Percentiles rank a stretch among this genome's conserved stretches.
These are phyloP conservation scores for Catalaphyllia jardinei DNA, from an alignment of 64 coral and sea anemone species.

Conservation along the genomic window DNA sequence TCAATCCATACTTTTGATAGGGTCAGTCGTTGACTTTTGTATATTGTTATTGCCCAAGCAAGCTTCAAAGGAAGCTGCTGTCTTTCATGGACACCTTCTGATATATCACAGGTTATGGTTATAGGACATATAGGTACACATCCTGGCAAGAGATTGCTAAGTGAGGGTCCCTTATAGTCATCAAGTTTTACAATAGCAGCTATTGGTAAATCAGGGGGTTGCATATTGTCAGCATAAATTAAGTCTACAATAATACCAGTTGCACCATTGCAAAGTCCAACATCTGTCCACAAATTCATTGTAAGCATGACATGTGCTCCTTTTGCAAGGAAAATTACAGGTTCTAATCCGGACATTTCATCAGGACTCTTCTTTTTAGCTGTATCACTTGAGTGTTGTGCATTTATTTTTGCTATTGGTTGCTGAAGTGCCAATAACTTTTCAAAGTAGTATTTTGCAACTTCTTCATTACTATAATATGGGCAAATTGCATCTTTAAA, in stretches of 20 bases:
- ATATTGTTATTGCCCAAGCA: too few species aligned
- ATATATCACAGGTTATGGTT: conserved; percentile 5
- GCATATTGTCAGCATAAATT: neutral
- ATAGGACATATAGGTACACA: conserved; percentile 46
- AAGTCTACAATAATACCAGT: neutral
- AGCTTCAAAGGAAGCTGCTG: conserved; percentile 43
- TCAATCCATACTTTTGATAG: too few species aligned
- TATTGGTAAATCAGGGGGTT: neutral
- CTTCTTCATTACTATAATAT: conserved; percentile 13
- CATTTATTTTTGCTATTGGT: conserved; percentile 13
- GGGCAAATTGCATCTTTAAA: neutral
- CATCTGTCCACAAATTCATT: conserved; percentile 25
- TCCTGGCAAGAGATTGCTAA: neutral
- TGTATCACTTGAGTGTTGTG: conserved; percentile 1
- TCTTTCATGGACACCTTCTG: conserved; percentile 27
- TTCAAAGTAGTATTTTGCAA: conserved; percentile 24
- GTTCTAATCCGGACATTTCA: conserved; percentile 10
- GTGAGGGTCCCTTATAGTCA: neutral
- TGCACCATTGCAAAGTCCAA: conserved; percentile 16
- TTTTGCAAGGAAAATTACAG: conserved; percentile 17
- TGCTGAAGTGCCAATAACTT: neutral
- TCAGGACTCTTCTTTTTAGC: conserved; percentile 2
- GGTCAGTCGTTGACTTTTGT: too few species aligned
- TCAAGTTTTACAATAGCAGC: too few species aligned
- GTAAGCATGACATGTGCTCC: conserved; percentile 16